These are phyloP conservation scores for Nematolebias whitei DNA, from an alignment of 2,113 vertebrate species.

Conservation along the genomic window DNA sequence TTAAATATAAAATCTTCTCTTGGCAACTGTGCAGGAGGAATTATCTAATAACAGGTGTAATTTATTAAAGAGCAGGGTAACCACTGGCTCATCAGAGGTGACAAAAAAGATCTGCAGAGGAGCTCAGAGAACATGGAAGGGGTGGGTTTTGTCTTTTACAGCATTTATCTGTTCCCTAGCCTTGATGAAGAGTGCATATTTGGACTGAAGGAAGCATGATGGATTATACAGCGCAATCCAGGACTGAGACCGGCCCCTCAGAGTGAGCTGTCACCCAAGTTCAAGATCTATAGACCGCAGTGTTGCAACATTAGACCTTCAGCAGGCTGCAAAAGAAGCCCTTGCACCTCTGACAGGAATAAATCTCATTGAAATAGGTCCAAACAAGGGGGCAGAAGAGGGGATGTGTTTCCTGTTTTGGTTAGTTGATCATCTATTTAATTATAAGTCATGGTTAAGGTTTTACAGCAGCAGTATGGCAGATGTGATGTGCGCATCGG, in stretches of 20 bases:
- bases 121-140: conserved; percentile 16
- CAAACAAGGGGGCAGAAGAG: conserved; percentile 26
- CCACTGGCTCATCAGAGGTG: conserved; percentile 59
- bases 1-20: too few species aligned
- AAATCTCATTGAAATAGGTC: conserved; percentile 44
- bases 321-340: conserved; percentile 53
- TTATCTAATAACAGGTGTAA: conserved; percentile 42
- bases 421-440: conserved; percentile 62
- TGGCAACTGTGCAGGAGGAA: too few species aligned
- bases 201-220: conserved; percentile 60
- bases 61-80: conserved; percentile 73
- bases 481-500: background rate
- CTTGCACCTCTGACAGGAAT: conserved; percentile 63
- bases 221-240: conserved; percentile 42
- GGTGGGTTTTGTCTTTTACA: conserved; percentile 60
- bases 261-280: conserved; percentile 72
- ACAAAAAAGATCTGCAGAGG: conserved; percentile 62
- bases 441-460: conserved; percentile 18
- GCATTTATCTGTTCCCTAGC: conserved; percentile 50
- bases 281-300: conserved; percentile 69
- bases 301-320: conserved; percentile 56
- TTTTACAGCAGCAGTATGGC: conserved; percentile 34
- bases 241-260: conserved; percentile 46
- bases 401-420: conserved; percentile 5
- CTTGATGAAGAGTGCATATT: conserved; percentile 61